Base-by-base conservation (phyloP, 2,113 vertebrate species). In the Hydropotes inermis region DNA sequence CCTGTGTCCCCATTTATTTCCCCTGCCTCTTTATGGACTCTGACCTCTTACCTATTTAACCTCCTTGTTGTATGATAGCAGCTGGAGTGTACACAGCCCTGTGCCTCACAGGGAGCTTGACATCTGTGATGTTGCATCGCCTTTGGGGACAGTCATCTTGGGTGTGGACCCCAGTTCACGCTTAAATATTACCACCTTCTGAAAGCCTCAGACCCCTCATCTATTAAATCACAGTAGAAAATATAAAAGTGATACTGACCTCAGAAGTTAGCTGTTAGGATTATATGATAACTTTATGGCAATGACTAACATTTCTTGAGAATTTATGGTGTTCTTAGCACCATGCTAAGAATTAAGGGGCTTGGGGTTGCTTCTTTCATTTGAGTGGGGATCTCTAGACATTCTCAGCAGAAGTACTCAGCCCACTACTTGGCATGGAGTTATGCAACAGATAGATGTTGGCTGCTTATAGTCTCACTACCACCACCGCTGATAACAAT, bases 251-350 rank as follows among this genome's bases (percentile, higher is more conserved):
- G 28, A 87, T n/a, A 19, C 10, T 36, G 33, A 64, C n/a, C 21
- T 81, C 50, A 55, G 23, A 47, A 85, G 92, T 82, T 60, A n/a
- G 23, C 54, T 64, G 2, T 74, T 81, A 87, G 61, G 28, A 27
- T 89, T 87, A 78, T 92, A 79, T 81, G 15, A 81, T 57, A 88
- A 70, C 93, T 21, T 57, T 83, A 17, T 15, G 89, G 55, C 55
- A 58, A 36, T 70, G 11, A 61, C 13, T 89, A 87, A 55, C 12
- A 91, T 54, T 83, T 58, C 30, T 60, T 89, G 9, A 96, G 27
- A 97, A 45, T 52, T 55, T 43, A 30, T 96, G 83, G 33, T 45
- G 1, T 86, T 43, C 5, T 25, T 55, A 50, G 33, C 2, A 89
- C 45, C 33, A 36, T 39, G 30, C 13, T 93, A n/a, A 95, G 27